A percentile compares a stretch with the other conserved stretches of the same genome.
Conservation (phyloP, 2,797 vertebrate genomes). For the Helicolenus hilgendorfi region DNA sequence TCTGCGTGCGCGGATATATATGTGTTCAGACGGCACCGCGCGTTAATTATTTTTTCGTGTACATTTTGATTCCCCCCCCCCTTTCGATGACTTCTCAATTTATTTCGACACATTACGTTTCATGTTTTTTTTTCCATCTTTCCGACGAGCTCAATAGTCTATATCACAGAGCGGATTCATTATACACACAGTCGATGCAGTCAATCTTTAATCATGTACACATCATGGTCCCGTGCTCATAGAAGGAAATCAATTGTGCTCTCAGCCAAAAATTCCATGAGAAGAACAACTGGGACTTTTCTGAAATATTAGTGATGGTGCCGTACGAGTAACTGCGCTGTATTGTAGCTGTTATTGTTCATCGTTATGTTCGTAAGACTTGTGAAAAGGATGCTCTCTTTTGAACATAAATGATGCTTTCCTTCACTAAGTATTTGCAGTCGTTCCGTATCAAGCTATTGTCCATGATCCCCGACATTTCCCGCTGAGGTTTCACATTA, state of each 20-base stretch:
- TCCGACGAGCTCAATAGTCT: constrained; percentile 2
- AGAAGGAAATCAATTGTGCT: constrained; percentile 9
- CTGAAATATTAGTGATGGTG: neutral
- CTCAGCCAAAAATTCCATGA: neutral
- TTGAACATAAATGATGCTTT: neutral
- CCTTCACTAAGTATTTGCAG: neutral
- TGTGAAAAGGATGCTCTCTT: neutral
- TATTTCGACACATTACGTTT: neutral
- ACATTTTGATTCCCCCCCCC: constrained; percentile 9
- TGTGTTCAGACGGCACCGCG: neutral
- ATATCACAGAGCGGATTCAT: constrained; percentile 2
- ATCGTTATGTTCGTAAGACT: neutral
- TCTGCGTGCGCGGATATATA: constrained; percentile 18
- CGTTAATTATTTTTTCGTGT: constrained; percentile 27
- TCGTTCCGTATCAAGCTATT: neutral
- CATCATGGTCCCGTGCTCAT: neutral
- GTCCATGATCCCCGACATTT: neutral
- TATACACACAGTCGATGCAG: neutral
- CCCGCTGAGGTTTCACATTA: neutral
- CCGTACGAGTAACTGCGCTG: neutral
- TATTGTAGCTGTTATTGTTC: neutral
- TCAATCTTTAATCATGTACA: constrained; percentile 28
- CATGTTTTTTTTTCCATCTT: neutral
- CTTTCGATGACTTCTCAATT: neutral
- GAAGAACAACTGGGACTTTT: neutral